These are phyloP conservation scores for Calidris pygmaea DNA, from an alignment of 2,113 vertebrate genomes.

Conservation along the genomic window DNA sequence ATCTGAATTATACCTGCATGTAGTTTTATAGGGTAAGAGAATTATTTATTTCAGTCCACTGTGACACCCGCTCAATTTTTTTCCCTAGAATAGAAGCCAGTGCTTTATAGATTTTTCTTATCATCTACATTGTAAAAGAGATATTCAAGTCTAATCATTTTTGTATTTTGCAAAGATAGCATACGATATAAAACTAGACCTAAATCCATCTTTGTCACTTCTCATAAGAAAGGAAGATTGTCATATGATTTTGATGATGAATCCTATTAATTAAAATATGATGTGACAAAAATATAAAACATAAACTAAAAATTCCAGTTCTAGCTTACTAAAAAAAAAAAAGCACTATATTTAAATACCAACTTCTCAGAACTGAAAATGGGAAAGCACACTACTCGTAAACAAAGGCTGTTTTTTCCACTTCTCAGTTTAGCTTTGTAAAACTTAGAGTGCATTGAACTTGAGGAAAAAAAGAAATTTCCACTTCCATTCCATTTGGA, in stretches of 20 bases:
- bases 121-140: not conserved
- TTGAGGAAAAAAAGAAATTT: not conserved
- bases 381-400: not conserved
- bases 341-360: not conserved
- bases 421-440: not conserved
- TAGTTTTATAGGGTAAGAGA: not conserved
- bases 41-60: not conserved
- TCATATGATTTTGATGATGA: not conserved
- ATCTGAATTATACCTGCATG: not conserved
- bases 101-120: not conserved
- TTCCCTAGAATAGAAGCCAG: not conserved
- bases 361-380: not conserved
- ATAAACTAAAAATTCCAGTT: not conserved
- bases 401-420: not conserved
- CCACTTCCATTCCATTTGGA: not conserved
- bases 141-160: not conserved
- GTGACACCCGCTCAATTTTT: not conserved
- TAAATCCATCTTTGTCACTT: not conserved
- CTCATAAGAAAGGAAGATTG: not conserved
- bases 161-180: not conserved
- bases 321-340: not conserved
- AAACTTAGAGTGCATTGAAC: not conserved
- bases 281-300: not conserved
- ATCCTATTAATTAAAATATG: not conserved
- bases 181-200: not conserved